Percentiles rank a stretch among this genome's conserved stretches.
Conservation (phyloP, 92 coral and sea anemone species). For the Paramuricea clavata region DNA sequence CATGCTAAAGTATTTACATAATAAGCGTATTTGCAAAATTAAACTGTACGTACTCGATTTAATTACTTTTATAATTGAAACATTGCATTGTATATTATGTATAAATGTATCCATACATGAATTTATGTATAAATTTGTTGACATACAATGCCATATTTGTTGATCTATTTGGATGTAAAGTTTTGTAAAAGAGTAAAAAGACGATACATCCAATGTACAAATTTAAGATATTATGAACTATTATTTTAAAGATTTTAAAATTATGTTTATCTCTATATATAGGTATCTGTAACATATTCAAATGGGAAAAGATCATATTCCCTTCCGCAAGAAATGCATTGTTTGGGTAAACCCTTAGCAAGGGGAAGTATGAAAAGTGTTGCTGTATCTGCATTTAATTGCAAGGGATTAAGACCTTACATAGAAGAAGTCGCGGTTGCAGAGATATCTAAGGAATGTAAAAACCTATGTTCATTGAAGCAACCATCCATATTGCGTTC, state of each 20-base stretch:
- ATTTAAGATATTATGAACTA: no score
- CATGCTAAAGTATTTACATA: no score
- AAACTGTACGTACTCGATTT: no score
- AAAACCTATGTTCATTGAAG: conserved; percentile 33
- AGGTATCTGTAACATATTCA: conserved; percentile 16
- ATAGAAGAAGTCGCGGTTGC: conserved; percentile 12
- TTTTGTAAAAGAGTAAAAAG: no score
- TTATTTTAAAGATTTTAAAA: conserved; percentile 1
- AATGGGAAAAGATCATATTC: conserved; percentile 8
- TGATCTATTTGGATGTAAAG: no score
- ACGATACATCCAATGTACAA: no score
- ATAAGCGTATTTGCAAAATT: no score
- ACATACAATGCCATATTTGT: no score
- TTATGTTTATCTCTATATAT: background rate
- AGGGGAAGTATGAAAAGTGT: conserved; percentile 45
- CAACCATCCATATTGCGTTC: background rate
- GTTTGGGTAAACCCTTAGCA: conserved; percentile 43
- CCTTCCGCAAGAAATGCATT: conserved; percentile 43
- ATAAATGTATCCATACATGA: no score
- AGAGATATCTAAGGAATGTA: conserved; percentile 36
- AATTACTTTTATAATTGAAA: no score
- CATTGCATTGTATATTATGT: no score
- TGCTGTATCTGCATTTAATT: conserved; percentile 20
- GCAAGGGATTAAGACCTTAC: conserved; percentile 8
- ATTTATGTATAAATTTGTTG: no score